Conservation (phyloP, 2,888 invertebrate species). For the Glaucopsyche alexis region DNA sequence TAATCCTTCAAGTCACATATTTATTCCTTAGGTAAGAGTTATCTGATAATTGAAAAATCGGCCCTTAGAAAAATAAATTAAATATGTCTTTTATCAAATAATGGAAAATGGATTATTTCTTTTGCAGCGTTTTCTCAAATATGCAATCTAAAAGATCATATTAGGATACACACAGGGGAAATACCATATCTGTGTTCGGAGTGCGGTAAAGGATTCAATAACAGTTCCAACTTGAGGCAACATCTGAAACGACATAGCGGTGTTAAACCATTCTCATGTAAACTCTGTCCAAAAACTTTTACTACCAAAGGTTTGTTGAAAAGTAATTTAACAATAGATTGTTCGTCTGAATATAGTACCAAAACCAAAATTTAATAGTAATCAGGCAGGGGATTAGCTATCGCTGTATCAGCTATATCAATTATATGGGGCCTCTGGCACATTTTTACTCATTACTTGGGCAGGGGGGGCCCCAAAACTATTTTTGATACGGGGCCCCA, state of each 20-base stretch:
- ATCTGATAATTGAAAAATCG: too few relatives aligned
- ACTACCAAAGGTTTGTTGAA: slow-evolving; percentile 67
- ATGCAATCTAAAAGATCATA: slow-evolving; percentile 77
- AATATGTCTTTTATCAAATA: neutral
- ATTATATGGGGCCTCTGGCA: too few relatives aligned
- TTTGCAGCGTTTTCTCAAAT: slow-evolving; percentile 72
- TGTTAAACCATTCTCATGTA: slow-evolving; percentile 74
- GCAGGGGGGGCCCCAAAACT: too few relatives aligned
- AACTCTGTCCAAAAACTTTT: slow-evolving; percentile 79
- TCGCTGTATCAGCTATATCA: too few relatives aligned
- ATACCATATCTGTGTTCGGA: slow-evolving; percentile 77
- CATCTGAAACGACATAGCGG: slow-evolving; percentile 79
- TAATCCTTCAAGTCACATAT: too few relatives aligned
- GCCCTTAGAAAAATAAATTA: too few relatives aligned
- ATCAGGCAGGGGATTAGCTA: too few relatives aligned
- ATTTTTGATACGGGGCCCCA: too few relatives aligned
- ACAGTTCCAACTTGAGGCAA: slow-evolving; percentile 78
- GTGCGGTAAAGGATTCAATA: slow-evolving; percentile 78
- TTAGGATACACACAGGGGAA: slow-evolving; percentile 77
- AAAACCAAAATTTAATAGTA: too few relatives aligned
- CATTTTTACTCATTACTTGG: too few relatives aligned
- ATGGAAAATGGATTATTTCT: neutral
- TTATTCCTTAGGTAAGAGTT: too few relatives aligned
- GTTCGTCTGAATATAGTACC: too few relatives aligned
- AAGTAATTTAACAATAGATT: neutral